phyloP scores from a whole-genome alignment of 2,797 vertebrate genomes.

The Fistularia tabacaria region DNA sequence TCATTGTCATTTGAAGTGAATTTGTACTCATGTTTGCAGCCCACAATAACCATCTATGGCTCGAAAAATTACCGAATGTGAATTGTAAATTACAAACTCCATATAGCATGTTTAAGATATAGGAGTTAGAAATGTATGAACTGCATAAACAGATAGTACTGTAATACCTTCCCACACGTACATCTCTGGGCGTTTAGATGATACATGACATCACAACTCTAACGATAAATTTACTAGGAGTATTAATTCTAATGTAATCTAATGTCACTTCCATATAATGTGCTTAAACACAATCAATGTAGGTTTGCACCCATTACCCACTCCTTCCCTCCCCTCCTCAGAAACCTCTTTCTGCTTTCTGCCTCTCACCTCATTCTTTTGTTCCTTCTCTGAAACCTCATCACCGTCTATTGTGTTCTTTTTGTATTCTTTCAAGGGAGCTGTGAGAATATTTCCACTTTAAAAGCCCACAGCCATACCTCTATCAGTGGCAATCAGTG shows the following conservation, averaged over 20 bases:
- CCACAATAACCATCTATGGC: too few species aligned
- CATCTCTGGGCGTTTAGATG: too few species aligned
- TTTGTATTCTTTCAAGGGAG: slow-evolving; percentile 54
- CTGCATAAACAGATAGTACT: too few species aligned
- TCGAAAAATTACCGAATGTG: too few species aligned
- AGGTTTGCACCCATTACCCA: slow-evolving; percentile 1
- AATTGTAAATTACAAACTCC: too few species aligned
- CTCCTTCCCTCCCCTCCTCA: slow-evolving; percentile 17
- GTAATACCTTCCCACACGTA: too few species aligned
- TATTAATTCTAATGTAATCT: background rate
- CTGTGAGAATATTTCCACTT: slow-evolving; percentile 49
- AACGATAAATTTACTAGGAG: background rate
- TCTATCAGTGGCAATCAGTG: slow-evolving; percentile 31
- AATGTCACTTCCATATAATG: background rate
- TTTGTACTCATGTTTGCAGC: too few species aligned
- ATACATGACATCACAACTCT: too few species aligned
- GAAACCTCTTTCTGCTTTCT: slow-evolving; percentile 16
- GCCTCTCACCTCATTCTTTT: slow-evolving; percentile 41
- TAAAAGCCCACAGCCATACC: slow-evolving; percentile 24
- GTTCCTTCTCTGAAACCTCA: slow-evolving; percentile 57
- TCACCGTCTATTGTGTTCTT: slow-evolving; percentile 44
- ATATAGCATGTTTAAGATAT: too few species aligned
- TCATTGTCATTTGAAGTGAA: too few species aligned
- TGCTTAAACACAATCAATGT: background rate
- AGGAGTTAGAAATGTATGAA: too few species aligned